Evolutionary conservation across 2,113 vertebrate species (phyloP).

Genomic region (Sigmodon hispidus): DNA sequence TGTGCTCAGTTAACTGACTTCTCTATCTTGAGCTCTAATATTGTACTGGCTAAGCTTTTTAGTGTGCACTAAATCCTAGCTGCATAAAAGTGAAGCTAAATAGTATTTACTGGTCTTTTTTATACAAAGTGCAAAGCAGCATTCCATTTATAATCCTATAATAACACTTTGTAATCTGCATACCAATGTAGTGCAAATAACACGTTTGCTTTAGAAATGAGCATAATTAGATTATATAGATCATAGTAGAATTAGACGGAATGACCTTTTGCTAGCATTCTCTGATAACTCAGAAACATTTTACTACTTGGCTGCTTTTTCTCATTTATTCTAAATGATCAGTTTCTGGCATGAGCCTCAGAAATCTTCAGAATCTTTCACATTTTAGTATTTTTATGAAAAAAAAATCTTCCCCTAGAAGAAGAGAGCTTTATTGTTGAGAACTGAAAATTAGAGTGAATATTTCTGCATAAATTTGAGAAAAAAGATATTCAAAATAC

Average conservation of each 20-base stretch:
- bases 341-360: constrained; percentile 23
- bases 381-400: constrained; percentile 20
- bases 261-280: constrained; percentile 71
- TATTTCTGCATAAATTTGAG: not conserved
- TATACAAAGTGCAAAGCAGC: constrained; percentile 65
- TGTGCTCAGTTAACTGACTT: constrained; percentile 66
- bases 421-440: not conserved
- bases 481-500: not conserved
- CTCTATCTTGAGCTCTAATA: constrained; percentile 63
- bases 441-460: not conserved
- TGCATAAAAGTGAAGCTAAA: constrained; percentile 68
- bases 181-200: constrained; percentile 69
- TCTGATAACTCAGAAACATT: constrained; percentile 73
- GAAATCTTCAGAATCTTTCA: constrained; percentile 61
- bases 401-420: not conserved
- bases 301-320: constrained; percentile 70
- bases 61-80: constrained; percentile 59
- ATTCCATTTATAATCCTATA: constrained; percentile 77
- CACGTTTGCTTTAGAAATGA: constrained; percentile 73
- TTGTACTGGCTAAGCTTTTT: constrained; percentile 68
- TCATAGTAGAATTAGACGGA: constrained; percentile 61
- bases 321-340: constrained; percentile 64
- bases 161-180: constrained; percentile 63
- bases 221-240: constrained; percentile 78
- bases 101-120: constrained; percentile 73